Percentiles rank a stretch among this genome's conserved stretches.
These are phyloP conservation scores for Germaria angustata DNA, from an alignment of 2,888 invertebrate genomes.

Conservation along the genomic window DNA sequence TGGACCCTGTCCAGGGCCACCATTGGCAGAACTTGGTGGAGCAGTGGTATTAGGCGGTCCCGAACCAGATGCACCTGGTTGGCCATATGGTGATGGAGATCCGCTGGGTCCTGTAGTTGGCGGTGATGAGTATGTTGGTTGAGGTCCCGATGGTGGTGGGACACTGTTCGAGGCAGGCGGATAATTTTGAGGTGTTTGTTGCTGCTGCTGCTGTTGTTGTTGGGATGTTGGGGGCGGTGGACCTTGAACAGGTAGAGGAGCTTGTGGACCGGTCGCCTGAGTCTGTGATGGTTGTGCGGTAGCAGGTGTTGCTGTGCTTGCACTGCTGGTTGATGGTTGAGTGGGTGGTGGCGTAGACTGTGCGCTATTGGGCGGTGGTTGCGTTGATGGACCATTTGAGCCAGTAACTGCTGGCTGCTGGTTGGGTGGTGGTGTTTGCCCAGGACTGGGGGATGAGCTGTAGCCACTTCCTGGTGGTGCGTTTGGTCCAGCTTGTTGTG, in stretches of 20 bases:
- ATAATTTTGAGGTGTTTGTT: constrained; percentile 67
- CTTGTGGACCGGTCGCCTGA: constrained; percentile 62
- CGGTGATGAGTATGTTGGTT: constrained; percentile 77
- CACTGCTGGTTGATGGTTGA: constrained; percentile 60
- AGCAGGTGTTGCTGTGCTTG: constrained; percentile 68
- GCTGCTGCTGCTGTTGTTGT: constrained; percentile 61
- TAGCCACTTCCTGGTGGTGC: constrained; percentile 77
- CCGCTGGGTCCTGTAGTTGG: constrained; percentile 71
- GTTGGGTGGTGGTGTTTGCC: constrained; percentile 77
- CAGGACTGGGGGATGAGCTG: constrained; percentile 81
- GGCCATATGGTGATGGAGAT: constrained; percentile 72
- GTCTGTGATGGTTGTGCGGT: constrained; percentile 68
- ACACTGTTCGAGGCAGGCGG: constrained; percentile 76
- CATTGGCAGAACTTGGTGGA: constrained; percentile 76
- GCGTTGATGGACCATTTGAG: constrained; percentile 73
- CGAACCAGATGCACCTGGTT: constrained; percentile 72
- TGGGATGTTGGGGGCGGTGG: constrained; percentile 67
- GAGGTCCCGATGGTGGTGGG: constrained; percentile 73
- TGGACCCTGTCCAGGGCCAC: constrained; percentile 80
- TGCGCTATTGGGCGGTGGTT: constrained; percentile 69
- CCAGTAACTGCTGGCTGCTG: constrained; percentile 75
- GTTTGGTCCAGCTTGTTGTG: constrained; percentile 70
- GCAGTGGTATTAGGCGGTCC: constrained; percentile 79
- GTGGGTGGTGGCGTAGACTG: constrained; percentile 74
- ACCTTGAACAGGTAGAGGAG: constrained; percentile 59